A percentile compares a stretch with the other conserved stretches of the same genome.
Conservation (phyloP, 2,113 vertebrate genomes). For the Natator depressus region DNA sequence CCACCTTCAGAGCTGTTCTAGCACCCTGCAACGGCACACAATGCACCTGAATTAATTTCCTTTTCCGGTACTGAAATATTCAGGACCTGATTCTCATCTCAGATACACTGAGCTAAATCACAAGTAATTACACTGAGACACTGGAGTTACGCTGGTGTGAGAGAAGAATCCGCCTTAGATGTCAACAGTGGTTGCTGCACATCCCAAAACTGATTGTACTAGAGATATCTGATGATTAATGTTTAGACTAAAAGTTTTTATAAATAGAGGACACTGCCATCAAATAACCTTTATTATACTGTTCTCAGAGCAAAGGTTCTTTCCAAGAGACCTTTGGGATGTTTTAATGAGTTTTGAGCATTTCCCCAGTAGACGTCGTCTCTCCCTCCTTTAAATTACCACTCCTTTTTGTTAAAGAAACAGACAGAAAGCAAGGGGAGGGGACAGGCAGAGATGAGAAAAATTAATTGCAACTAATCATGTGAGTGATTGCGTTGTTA, state of each 20-base stretch:
- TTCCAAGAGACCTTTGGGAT: not conserved
- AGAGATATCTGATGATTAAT: not conserved
- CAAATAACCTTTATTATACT: not conserved
- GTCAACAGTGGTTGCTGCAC: not conserved
- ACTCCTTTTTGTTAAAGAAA: not conserved
- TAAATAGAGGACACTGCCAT: not conserved
- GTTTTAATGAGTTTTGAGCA: not conserved
- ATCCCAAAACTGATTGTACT: not conserved
- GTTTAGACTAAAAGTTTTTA: not conserved
- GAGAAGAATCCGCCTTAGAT: not conserved
- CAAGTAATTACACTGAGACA: not conserved
- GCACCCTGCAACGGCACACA: not conserved
- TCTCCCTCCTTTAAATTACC: not conserved
- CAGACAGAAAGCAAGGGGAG: not conserved
- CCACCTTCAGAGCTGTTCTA: not conserved
- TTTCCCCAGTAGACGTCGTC: not conserved
- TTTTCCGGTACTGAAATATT: not conserved
- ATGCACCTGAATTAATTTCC: not conserved
- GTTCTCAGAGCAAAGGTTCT: not conserved
- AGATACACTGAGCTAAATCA: not conserved
- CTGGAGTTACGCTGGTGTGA: not conserved
- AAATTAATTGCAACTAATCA: not conserved
- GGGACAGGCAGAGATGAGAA: not conserved
- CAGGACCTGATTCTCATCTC: not conserved
- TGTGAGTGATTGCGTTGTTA: too few species aligned